A percentile compares a stretch with the other conserved stretches of the same genome.
phyloP scores from a whole-genome alignment of 2,888 invertebrate species.

The Gortyna flavago region DNA sequence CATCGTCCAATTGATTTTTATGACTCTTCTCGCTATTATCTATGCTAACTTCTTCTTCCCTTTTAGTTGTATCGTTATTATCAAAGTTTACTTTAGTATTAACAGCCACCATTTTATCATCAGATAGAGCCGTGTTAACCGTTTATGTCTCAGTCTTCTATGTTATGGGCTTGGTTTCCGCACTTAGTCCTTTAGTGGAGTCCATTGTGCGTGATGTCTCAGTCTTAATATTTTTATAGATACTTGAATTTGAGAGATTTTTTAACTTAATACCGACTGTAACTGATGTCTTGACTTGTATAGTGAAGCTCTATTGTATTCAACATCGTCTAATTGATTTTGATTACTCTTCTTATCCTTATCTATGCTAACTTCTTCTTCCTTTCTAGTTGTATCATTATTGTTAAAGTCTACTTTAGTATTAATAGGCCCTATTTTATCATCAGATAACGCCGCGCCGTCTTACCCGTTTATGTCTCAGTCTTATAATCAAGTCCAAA shows the following conservation, averaged over 20 bases:
- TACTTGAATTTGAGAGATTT: too few species aligned
- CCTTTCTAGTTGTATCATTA: background rate
- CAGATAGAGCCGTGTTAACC: constrained; percentile 7
- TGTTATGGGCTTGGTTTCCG: too few species aligned
- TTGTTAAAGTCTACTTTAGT: background rate
- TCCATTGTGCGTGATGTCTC: too few species aligned
- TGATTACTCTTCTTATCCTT: background rate
- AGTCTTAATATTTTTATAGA: too few species aligned
- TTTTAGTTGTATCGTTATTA: background rate
- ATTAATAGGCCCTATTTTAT: background rate
- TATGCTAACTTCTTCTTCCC: background rate
- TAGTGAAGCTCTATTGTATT: background rate
- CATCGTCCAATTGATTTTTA: background rate
- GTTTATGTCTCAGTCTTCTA: constrained; percentile 25
- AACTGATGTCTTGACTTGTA: too few species aligned
- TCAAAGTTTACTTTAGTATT: background rate
- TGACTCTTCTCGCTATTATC: background rate
- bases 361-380: background rate
- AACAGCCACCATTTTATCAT: background rate
- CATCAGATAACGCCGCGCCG: background rate
- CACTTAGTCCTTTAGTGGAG: too few species aligned
- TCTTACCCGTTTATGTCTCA: constrained; percentile 18
- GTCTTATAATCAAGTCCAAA: too few species aligned
- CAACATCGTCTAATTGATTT: background rate
- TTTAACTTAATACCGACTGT: too few species aligned